phyloP scores from a whole-genome alignment of 2,888 invertebrate species.

The Philhelius pedissequus region DNA sequence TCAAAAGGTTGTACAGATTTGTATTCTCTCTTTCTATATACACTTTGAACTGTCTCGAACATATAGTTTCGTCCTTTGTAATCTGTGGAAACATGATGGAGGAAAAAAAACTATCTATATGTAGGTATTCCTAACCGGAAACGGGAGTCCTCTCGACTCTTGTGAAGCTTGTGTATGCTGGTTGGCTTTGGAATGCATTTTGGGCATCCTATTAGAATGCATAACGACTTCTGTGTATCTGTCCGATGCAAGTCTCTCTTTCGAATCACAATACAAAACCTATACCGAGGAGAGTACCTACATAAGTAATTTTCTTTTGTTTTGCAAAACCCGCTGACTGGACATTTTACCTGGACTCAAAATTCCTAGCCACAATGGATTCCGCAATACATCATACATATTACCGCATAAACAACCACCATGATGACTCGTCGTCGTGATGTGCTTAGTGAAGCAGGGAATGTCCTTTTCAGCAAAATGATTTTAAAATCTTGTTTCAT shows the following conservation, averaged over 20 bases:
- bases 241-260: slow-evolving; percentile 61
- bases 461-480: slow-evolving; percentile 51
- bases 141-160: slow-evolving; percentile 1
- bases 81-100: slow-evolving; percentile 57
- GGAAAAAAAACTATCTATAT: slow-evolving; percentile 28
- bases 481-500: slow-evolving; percentile 51
- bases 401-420: neutral
- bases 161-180: slow-evolving; percentile 23
- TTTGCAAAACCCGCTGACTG: slow-evolving; percentile 51
- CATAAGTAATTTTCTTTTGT: slow-evolving; percentile 64
- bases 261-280: slow-evolving; percentile 46
- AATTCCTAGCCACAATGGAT: slow-evolving; percentile 53
- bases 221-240: slow-evolving; percentile 65
- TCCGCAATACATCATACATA: neutral
- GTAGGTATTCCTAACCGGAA: neutral
- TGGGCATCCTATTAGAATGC: slow-evolving; percentile 40
- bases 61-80: slow-evolving; percentile 68
- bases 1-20: neutral
- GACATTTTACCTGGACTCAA: slow-evolving; percentile 62
- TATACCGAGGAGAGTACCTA: neutral
- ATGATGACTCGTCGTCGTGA: neutral
- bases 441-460: neutral
- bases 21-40: neutral
- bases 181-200: slow-evolving; percentile 52
- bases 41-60: slow-evolving; percentile 68